These are phyloP conservation scores for Ginglymostoma cirratum DNA, from an alignment of 2,113 vertebrate genomes.

Conservation along the genomic window DNA sequence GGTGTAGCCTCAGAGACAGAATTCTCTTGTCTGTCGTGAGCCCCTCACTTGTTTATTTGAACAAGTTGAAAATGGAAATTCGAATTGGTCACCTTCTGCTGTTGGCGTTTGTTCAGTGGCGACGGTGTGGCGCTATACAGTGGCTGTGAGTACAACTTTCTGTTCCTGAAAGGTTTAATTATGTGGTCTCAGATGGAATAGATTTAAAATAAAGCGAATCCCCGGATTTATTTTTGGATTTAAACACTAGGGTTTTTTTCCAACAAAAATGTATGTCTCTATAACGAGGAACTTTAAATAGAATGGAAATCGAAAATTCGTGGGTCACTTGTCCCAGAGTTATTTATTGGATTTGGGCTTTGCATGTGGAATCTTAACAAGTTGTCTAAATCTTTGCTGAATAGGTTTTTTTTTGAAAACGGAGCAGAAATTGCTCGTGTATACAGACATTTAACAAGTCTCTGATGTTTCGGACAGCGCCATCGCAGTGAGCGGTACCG, in stretches of 20 bases:
- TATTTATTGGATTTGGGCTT: neutral
- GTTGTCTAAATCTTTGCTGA: neutral
- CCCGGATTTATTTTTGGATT: too few relatives aligned
- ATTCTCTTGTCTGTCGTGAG: neutral
- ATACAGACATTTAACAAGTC: neutral
- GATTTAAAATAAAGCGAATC: neutral
- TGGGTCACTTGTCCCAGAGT: neutral
- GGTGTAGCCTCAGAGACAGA: neutral
- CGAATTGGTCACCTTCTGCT: constrained; percentile 23
- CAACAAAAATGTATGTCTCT: neutral
- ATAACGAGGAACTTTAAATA: neutral
- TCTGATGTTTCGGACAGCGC: constrained; percentile 45
- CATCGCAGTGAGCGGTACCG: constrained; percentile 48
- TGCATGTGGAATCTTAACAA: neutral
- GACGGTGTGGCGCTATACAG: constrained; percentile 50
- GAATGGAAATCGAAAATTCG: neutral
- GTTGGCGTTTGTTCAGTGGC: constrained; percentile 38
- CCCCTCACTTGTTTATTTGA: neutral
- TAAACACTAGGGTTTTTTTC: neutral
- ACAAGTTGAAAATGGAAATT: constrained; percentile 32
- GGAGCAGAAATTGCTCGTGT: neutral
- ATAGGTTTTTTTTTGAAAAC: neutral
- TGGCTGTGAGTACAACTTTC: constrained; percentile 60
- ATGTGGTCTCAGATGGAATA: too few relatives aligned
- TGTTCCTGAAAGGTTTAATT: neutral